Conservation (phyloP, 2,888 invertebrate genomes). For the Apamea epomidion region DNA sequence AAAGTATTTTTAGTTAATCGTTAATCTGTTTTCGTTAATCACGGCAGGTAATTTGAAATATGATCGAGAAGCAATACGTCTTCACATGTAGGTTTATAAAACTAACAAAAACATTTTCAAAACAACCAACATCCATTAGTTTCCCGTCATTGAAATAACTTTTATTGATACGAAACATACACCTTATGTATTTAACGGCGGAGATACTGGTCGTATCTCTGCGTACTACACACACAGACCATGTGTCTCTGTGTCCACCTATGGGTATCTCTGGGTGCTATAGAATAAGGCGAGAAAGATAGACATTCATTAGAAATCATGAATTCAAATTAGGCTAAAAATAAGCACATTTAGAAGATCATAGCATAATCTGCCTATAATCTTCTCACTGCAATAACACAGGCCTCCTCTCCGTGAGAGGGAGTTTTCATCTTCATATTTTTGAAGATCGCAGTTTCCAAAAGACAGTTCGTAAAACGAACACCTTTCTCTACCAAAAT, state of each 20-base stretch:
- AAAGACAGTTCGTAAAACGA: background rate
- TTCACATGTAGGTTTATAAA: background rate
- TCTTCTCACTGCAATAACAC: no score
- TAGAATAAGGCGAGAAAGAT: background rate
- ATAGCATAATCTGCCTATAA: no score
- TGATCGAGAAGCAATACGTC: background rate
- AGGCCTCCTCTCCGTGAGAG: no score
- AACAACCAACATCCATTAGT: background rate
- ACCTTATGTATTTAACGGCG: conserved; percentile 1
- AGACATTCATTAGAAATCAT: no score
- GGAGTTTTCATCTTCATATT: no score
- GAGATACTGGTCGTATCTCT: background rate
- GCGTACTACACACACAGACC: background rate
- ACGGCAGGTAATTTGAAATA: background rate
- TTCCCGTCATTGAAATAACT: background rate
- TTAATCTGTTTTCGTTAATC: background rate
- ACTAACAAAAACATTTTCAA: background rate
- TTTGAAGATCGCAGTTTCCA: background rate
- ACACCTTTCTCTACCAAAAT: background rate
- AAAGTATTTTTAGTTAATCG: background rate
- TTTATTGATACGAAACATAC: background rate
- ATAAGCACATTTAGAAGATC: background rate
- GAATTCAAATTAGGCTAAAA: background rate
- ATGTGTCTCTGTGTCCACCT: background rate
- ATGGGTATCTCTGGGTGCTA: background rate